Evolutionary conservation across 37 sponge, comb jelly and placozoan genomes (phyloP), one percentile per base, ranked within the genome.

Genomic region (Hormiphora californensis): DNA sequence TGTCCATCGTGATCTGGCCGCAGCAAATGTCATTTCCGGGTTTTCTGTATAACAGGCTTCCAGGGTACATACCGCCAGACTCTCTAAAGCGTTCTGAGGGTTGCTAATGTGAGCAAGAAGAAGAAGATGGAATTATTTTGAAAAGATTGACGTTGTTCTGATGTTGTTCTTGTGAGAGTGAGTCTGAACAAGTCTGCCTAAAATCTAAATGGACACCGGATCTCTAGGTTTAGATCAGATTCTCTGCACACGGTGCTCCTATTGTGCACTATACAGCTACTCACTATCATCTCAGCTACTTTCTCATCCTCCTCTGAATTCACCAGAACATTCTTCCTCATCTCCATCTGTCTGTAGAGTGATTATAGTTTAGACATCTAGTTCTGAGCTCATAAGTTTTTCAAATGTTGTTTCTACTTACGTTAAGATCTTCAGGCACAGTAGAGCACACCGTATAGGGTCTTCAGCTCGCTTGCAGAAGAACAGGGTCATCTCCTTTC

Each of bases 311-410:
- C 61, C 27, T 57, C 61, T 4, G 61, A 28, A 30, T 57, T 57
- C n/a, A 57, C 61, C 61, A 57, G 27, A 5, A 57, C 61, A 57
- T 57, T 57, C 17, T 57, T 57, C 61, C 61, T 5, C 61, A 28
- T 57, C 27, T 57, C 61, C 61, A 57, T 57, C 61, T 57, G 61
- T 57, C n/a, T n/a, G n/a, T n/a, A n/a, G n/a, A n/a, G n/a, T n/a
- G n/a, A n/a, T n/a, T n/a, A n/a, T n/a, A n/a, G n/a, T n/a, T n/a
- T n/a, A n/a, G n/a, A n/a, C n/a, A n/a, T n/a, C n/a, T n/a, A n/a
- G n/a, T n/a, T n/a, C n/a, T n/a, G n/a, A n/a, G n/a, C n/a, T n/a
- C n/a, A n/a, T n/a, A n/a, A n/a, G n/a, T n/a, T n/a, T n/a, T n/a
- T n/a, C n/a, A n/a, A n/a, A n/a, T n/a, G n/a, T n/a, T n/a, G n/a